Evolutionary conservation across 1,140 invertebrate species (phyloP), one percentile per base, ranked within the genome.

Genomic region (Drosophila takahashii): DNA sequence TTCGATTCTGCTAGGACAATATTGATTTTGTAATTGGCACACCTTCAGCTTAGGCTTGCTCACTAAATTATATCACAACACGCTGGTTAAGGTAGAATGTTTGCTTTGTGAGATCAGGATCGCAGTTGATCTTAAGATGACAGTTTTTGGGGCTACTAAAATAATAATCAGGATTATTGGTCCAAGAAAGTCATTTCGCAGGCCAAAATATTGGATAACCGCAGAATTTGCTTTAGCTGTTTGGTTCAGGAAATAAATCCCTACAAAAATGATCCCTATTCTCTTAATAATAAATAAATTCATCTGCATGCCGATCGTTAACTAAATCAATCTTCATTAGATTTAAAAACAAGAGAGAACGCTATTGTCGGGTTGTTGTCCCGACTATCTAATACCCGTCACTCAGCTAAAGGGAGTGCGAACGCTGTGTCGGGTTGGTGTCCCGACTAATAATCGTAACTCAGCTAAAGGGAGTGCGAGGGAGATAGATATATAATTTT

Each of bases 11-110:
- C 60, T 48, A 27, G 42, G 54, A 57, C 56, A 87, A 87, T 87
- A 87, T 87, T 87, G 62, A 84, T 84, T 87, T 84, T 74, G 77
- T 80, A 77, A 89, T 77, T 81, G 52, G 72, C 59, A 60, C 66
- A 84, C 47, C 67, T 16, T 27, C 32, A 15, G 64, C 53, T 65
- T 37, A 58, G 27, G 13, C 22, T 48, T 65, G 37, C 48, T 48
- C 32, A 9, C 64, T 11, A 70, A 71, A 71, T 70, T 8, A 71
- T 70, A 71, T 57, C 51, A 71, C 11, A 70, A 70, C 66, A 69
- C 45, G 18, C 51, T 32, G 34, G 18, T 51, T 39, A 34, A n/a
- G 9, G 3, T 34, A 11, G 11, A 45, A 36, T 34, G 8, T 9
- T 64, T 34, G 41, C 39, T 18, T 34, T 34, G 15, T 18, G 18